Conservation (phyloP, 1,140 invertebrate genomes). For the honey bee (Apis mellifera) region Amel_HAv3.1 CM009932.2:13077501-13078000, state of each 20-base stretch:
- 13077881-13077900: neutral
- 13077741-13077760: conserved; percentile 43
- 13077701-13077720: no score
- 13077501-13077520: conserved; percentile 30
- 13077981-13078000: neutral
- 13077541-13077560: conserved; percentile 64
- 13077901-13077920: conserved; percentile 15
- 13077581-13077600: conserved; percentile 45
- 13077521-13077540: conserved; percentile 59
- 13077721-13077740: conserved; percentile 2
- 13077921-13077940: conserved; percentile 16
- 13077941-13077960: conserved; percentile 6
- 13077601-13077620: conserved; percentile 55
- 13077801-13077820: conserved; percentile 2
- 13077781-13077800: conserved; percentile 3
- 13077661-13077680: conserved; percentile 66
- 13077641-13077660: conserved; percentile 65
- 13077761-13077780: conserved; percentile 52
- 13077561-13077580: conserved; percentile 48
- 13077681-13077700: conserved; percentile 48
- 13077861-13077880: neutral
- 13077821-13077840: neutral
- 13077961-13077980: neutral
- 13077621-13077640: conserved; percentile 62
- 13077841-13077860: conserved; percentile 34